These are phyloP conservation scores for Diadophis punctatus DNA, from an alignment of 2,113 vertebrate species.

Conservation along the genomic window DNA sequence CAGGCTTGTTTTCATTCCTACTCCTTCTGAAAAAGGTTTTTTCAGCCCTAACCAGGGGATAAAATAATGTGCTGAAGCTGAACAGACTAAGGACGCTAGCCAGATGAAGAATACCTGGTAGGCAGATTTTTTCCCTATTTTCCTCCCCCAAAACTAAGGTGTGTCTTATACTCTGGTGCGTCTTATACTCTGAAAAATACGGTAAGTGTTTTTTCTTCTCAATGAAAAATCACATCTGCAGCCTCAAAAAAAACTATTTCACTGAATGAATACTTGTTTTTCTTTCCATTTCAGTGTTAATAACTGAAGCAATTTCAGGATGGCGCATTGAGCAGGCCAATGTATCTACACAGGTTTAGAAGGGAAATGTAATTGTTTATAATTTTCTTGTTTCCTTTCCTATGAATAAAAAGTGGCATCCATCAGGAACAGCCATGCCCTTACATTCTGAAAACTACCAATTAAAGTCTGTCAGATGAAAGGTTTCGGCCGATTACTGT, in stretches of 20 bases:
- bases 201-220: too few relatives aligned
- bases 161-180: too few relatives aligned
- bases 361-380: not conserved
- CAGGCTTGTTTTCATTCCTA: too few relatives aligned
- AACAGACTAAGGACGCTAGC: too few relatives aligned
- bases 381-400: not conserved
- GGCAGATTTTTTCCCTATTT: too few relatives aligned
- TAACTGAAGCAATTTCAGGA: not conserved
- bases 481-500: not conserved
- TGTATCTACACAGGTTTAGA: not conserved
- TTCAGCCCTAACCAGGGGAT: too few relatives aligned
- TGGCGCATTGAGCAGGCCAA: not conserved
- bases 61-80: too few relatives aligned
- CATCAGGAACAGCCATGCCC: not conserved
- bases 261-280: not conserved
- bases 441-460: not conserved
- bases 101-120: too few relatives aligned
- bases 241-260: not conserved
- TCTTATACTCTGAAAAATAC: too few relatives aligned
- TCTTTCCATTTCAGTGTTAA: not conserved
- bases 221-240: not conserved
- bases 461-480: not conserved
- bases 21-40: too few relatives aligned
- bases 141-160: too few relatives aligned
- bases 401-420: not conserved